Evolutionary conservation across 2,113 vertebrate species (phyloP).

Genomic region (Nymphicus hollandicus): DNA sequence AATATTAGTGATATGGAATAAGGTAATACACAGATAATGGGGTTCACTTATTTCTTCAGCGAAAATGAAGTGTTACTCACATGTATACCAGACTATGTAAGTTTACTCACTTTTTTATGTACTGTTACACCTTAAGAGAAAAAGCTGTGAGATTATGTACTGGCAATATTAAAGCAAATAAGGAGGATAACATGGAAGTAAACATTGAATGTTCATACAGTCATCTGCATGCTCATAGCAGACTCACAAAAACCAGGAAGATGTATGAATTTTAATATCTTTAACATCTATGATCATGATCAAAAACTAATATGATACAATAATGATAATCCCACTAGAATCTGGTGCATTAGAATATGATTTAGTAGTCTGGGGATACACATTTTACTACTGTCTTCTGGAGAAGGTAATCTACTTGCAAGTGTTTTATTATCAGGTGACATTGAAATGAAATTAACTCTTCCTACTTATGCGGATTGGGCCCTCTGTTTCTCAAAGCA

Average conservation of each 20-base stretch:
- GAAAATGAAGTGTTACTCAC: neutral
- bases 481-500: neutral
- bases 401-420: neutral
- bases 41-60: neutral
- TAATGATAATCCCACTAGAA: neutral
- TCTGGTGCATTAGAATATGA: neutral
- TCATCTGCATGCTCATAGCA: neutral
- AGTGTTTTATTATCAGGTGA: neutral
- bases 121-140: neutral
- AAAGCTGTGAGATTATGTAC: neutral
- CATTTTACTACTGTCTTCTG: neutral
- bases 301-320: neutral
- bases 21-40: neutral
- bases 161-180: neutral
- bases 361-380: neutral
- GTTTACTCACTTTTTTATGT: neutral
- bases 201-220: neutral
- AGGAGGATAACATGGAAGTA: neutral
- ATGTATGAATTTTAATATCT: neutral
- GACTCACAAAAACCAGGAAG: neutral
- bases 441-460: neutral
- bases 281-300: neutral
- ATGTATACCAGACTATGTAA: neutral
- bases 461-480: neutral
- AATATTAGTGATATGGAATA: neutral